Base-by-base conservation (phyloP, 1,140 invertebrate species). In the Plectus sambesii region DNA sequence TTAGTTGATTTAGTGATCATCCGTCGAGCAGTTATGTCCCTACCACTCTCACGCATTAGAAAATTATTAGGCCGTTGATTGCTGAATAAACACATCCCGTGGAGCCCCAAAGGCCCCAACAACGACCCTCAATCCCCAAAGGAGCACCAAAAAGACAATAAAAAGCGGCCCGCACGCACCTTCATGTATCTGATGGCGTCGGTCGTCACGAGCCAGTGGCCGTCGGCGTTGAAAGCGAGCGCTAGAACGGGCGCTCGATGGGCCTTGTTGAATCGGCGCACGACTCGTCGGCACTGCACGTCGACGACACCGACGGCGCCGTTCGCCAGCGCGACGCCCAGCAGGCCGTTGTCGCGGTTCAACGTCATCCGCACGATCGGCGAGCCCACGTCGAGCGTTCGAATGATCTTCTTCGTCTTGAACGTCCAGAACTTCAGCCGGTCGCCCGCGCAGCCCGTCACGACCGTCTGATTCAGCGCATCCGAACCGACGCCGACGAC, bases 371-470 rank as follows among this genome's bases (percentile, higher is more conserved):
- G 76, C 56, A 78, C 81, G 40, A 78, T 73, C 1, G 81, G 72
- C 1, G 77, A 66, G 61, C 78, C 72, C 41, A 85, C 54, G 39
- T 71, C 66, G 24, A 85, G 43, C 9, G 68, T 70, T 42, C 74
- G 69, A 15, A 80, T 63, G 19, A 70, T 30, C 39, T 79, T 66
- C 8, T 58, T 65, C 17, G 69, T 63, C 72, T 85, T 84, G 66
- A 94, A 93, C 33, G 75, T 71, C 87, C 88, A 94, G 71, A 92
- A 88, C 63, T 84, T 83, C 0, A 96, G 63, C 36, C 72, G 64
- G 2, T 77, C 75, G 69, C 88, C 82, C 51, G 74, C 77, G 2
- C 83, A 82, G 19, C 80, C 86, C 30, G 82, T 69, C 15, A 75
- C 53, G 3, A 66, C 51, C 0, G 69, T 26, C 45, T 68, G 63